These are phyloP conservation scores for Acleris emargana DNA, from an alignment of 2,888 invertebrate species.

Conservation along the genomic window DNA sequence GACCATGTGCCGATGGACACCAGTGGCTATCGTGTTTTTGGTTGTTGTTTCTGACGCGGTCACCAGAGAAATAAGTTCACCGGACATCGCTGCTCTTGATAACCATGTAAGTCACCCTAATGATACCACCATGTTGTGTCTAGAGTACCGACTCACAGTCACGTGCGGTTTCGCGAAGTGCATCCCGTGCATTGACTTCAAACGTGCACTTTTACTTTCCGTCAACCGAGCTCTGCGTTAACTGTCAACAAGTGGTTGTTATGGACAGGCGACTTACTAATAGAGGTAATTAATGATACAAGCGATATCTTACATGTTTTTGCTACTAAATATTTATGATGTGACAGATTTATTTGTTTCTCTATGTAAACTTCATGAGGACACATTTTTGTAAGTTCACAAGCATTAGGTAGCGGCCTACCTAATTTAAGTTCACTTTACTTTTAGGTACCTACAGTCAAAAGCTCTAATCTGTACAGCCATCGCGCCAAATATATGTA, in stretches of 20 bases:
- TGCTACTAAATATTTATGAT: too few species aligned
- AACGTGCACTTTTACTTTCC: conserved; percentile 78
- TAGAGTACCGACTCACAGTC: conserved; percentile 4
- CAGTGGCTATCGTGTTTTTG: conserved; percentile 72
- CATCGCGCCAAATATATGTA: too few species aligned
- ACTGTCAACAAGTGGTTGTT: conserved; percentile 10
- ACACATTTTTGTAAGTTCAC: too few species aligned
- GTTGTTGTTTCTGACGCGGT: conserved; percentile 55
- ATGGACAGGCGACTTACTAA: neutral
- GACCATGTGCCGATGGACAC: conserved; percentile 80
- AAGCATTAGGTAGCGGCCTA: too few species aligned
- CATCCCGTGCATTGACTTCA: conserved; percentile 65
- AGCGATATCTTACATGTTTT: neutral
- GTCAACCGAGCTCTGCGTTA: conserved; percentile 48
- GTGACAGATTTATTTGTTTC: too few species aligned
- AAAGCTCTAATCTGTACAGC: too few species aligned
- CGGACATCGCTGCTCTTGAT: conserved; percentile 55
- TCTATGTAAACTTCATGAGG: too few species aligned
- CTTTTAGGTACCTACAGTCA: too few species aligned
- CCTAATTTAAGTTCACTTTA: too few species aligned
- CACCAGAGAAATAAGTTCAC: conserved; percentile 62
- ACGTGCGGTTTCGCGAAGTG: conserved; percentile 49
- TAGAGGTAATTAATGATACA: neutral
- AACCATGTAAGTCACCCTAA: conserved; percentile 70
- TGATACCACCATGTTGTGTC: neutral